phyloP scores from a whole-genome alignment of 1,140 invertebrate species.

The Steinernema khuongi region DNA sequence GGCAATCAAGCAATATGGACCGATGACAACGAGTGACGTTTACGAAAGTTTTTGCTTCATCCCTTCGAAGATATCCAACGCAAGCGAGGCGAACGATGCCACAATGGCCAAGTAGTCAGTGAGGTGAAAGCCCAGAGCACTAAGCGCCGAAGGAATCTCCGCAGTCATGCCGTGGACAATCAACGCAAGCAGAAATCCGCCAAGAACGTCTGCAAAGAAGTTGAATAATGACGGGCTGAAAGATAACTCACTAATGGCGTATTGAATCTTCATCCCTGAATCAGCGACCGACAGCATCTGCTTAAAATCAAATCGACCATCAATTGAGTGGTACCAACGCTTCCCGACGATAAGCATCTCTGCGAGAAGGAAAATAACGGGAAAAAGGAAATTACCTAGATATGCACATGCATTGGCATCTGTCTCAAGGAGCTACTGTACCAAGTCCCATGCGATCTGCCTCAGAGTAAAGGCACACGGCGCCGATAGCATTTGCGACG shows the following conservation, averaged over 20 bases:
- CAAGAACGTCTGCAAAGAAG: not conserved
- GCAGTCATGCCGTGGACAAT: not conserved
- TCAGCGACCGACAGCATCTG: not conserved
- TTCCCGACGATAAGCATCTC: not conserved
- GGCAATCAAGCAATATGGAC: not conserved
- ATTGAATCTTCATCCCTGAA: not conserved
- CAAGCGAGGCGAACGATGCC: not conserved
- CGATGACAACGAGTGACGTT: not conserved
- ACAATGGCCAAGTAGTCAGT: not conserved
- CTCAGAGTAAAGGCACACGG: not conserved
- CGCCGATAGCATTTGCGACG: not conserved
- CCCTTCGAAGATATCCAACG: not conserved
- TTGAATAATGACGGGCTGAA: not conserved
- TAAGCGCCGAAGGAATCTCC: not conserved
- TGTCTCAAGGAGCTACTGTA: not conserved
- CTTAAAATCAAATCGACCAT: not conserved
- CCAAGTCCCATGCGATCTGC: constrained; percentile 2
- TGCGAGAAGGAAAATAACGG: not conserved
- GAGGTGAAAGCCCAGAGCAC: not conserved
- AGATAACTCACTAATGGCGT: not conserved
- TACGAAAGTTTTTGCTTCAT: not conserved
- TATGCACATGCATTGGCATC: not conserved
- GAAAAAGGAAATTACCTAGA: not conserved
- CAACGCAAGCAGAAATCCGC: not conserved
- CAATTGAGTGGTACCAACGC: constrained; percentile 6